Percentiles rank a stretch among this genome's conserved stretches.
Conservation (phyloP, 2,888 invertebrate genomes). For the Schizotus pectinicornis region DNA sequence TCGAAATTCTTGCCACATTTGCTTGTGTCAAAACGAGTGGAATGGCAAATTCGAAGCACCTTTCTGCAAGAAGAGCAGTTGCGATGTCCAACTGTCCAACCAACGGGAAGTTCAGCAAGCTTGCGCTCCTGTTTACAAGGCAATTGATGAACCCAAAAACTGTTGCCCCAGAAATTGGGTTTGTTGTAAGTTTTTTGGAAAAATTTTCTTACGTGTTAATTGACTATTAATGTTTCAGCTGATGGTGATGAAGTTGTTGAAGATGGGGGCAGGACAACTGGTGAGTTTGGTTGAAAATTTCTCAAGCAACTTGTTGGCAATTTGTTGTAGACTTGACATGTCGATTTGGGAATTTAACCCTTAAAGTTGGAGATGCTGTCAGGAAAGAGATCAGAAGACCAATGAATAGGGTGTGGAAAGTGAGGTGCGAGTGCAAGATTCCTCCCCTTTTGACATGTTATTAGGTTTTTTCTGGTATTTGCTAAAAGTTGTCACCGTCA, state of each 20-base stretch:
- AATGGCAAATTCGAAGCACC: background rate
- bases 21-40: background rate
- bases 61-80: background rate
- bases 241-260: conserved; percentile 1
- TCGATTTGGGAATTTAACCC: conserved; percentile 5
- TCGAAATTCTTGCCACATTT: background rate
- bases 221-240: background rate
- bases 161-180: background rate
- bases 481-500: no score
- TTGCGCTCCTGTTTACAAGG: background rate
- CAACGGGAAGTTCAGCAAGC: background rate
- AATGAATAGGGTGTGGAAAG: background rate
- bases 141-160: background rate
- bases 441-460: conserved; percentile 11
- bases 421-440: conserved; percentile 17
- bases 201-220: background rate
- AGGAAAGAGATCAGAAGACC: conserved; percentile 4
- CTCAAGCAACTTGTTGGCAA: no score
- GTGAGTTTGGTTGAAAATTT: no score
- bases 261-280: background rate
- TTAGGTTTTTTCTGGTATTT: background rate
- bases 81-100: background rate
- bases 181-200: background rate
- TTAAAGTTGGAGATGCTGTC: conserved; percentile 8
- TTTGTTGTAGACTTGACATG: background rate